These are phyloP conservation scores for Drosophila limbata DNA, from an alignment of 2,888 invertebrate species.

Conservation along the genomic window DNA sequence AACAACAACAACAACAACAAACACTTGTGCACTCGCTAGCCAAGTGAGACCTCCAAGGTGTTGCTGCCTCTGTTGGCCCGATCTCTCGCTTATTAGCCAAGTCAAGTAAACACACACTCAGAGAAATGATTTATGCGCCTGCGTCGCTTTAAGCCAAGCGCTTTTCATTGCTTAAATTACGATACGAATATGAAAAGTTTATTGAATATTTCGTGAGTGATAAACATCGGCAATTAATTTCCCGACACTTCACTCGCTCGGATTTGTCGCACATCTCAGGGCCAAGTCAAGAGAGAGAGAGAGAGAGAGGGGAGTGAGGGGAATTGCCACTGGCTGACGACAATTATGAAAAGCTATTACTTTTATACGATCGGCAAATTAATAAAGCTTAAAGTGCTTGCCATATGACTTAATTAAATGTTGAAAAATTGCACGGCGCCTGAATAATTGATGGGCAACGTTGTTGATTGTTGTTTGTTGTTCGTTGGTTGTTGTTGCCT, in stretches of 20 bases:
- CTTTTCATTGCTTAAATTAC: constrained; percentile 43
- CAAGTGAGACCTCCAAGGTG: constrained; percentile 59
- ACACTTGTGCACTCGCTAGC: constrained; percentile 59
- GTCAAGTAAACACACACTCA: constrained; percentile 19
- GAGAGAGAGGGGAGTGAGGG: neutral
- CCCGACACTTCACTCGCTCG: constrained; percentile 16
- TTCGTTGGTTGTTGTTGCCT: neutral
- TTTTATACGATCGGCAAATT: constrained; percentile 69
- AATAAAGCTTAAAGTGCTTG: constrained; percentile 73
- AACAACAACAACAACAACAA: constrained; percentile 63
- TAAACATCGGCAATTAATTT: constrained; percentile 75
- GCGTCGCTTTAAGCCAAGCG: constrained; percentile 40
- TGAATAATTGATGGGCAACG: constrained; percentile 58
- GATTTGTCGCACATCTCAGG: constrained; percentile 56
- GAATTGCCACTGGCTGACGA: constrained; percentile 34
- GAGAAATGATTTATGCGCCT: constrained; percentile 50
- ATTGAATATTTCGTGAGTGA: constrained; percentile 62
- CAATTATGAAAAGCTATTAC: constrained; percentile 58
- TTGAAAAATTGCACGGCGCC: constrained; percentile 66
- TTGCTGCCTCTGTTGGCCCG: constrained; percentile 46
- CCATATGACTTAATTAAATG: constrained; percentile 75
- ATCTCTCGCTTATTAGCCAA: constrained; percentile 70
- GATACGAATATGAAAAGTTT: constrained; percentile 45
- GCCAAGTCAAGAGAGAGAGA: constrained; percentile 25
- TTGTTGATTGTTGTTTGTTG: neutral